phyloP scores from a whole-genome alignment of 2,888 invertebrate genomes.

The Notodonta ziczac region DNA sequence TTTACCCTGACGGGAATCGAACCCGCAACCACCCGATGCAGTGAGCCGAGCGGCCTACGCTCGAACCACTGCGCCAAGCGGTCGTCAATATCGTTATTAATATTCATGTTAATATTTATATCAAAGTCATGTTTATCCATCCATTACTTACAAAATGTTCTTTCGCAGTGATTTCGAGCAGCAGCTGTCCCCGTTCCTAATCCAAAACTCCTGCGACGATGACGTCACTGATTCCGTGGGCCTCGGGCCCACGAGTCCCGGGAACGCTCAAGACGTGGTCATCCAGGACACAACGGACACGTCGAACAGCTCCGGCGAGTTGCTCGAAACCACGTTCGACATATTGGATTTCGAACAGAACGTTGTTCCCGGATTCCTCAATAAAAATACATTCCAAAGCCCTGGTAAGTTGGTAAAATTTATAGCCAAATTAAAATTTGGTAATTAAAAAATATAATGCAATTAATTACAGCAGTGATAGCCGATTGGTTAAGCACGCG shows the following conservation, averaged over 20 bases:
- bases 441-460: too few relatives aligned
- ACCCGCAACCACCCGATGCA: too few relatives aligned
- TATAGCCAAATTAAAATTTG: too few relatives aligned
- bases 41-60: too few relatives aligned
- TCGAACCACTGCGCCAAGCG: too few relatives aligned
- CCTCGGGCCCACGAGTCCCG: conserved; percentile 62
- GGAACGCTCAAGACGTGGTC: conserved; percentile 62
- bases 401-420: conserved; percentile 40
- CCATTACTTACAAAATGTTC: conserved; percentile 9
- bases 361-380: conserved; percentile 76
- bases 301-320: conserved; percentile 57
- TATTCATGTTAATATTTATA: too few relatives aligned
- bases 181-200: conserved; percentile 83
- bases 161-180: conserved; percentile 81
- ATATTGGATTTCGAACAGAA: conserved; percentile 75
- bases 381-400: conserved; percentile 75
- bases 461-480: too few relatives aligned
- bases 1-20: too few relatives aligned
- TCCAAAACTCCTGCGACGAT: conserved; percentile 75
- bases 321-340: conserved; percentile 63
- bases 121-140: too few relatives aligned
- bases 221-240: conserved; percentile 50
- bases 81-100: too few relatives aligned
- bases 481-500: too few relatives aligned
- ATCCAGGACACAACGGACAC: conserved; percentile 63